phyloP scores from a whole-genome alignment of 2,888 invertebrate genomes.

The Sphinx pinastri region DNA sequence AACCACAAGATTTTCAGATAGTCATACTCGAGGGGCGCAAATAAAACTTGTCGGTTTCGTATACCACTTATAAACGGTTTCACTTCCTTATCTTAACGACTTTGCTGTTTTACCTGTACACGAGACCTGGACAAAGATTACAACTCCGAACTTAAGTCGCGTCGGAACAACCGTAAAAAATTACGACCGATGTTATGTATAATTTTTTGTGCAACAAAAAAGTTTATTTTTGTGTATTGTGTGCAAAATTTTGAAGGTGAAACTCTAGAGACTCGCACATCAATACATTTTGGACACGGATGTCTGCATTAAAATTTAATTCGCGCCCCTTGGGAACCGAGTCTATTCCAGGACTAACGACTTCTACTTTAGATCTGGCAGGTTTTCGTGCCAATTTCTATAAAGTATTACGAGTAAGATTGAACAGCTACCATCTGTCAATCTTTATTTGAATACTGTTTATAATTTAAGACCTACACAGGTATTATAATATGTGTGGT shows the following conservation, averaged over 20 bases:
- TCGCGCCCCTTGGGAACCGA: neutral
- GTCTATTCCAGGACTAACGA: constrained; percentile 1
- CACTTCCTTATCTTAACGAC: constrained; percentile 37
- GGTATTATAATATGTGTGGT: too few relatives aligned
- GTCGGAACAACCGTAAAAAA: constrained; percentile 21
- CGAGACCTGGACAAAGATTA: constrained; percentile 17
- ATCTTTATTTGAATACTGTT: too few relatives aligned
- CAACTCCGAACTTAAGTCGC: neutral
- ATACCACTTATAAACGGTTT: constrained; percentile 26
- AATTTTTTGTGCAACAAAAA: neutral
- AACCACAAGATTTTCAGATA: constrained; percentile 12
- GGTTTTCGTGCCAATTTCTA: constrained; percentile 9
- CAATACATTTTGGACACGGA: neutral
- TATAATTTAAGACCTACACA: too few relatives aligned
- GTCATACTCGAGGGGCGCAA: constrained; percentile 23
- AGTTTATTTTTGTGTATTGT: constrained; percentile 3
- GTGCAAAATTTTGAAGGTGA: constrained; percentile 1
- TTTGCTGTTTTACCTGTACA: constrained; percentile 24
- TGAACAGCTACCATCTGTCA: neutral
- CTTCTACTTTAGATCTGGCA: neutral
- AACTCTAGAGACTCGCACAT: neutral
- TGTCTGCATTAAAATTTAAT: constrained; percentile 14
- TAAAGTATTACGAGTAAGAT: neutral
- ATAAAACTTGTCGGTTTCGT: constrained; percentile 33
- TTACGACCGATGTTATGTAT: constrained; percentile 10